Evolutionary conservation across 1,140 invertebrate genomes (phyloP), one percentile per base, ranked within the genome.

Genomic region (Gonioctena quinquepunctata): DNA sequence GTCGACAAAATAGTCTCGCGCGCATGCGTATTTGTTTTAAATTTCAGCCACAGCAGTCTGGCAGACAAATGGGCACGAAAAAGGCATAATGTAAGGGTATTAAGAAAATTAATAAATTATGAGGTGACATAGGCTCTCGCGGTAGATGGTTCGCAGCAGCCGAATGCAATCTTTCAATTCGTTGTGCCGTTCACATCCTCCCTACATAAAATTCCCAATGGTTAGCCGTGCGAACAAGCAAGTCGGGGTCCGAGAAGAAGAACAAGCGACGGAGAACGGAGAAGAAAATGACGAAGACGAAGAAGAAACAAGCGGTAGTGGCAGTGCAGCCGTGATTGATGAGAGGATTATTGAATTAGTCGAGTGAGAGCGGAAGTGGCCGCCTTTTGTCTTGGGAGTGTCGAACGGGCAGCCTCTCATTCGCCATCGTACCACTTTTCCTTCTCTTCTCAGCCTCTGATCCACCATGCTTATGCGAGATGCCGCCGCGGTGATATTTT

Each of bases 341-440:
- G 76, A 77, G 70, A 64, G 74, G 78, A 78, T 80, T 80, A 80
- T 80, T 80, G 77, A 80, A 80, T 80, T 80, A 80, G 70, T 74
- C 72, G 76, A 67, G 70, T 76, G 61, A 67, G 72, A 63, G 27
- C 61, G 61, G 78, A 80, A 80, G 78, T 78, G 75, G 71, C 71
- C 78, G 77, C 77, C 78, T 77, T 80, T 80, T 63, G 78, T 80
- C 76, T 80, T 80, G 78, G 77, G 76, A 76, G 77, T 80, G 78
- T 78, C 78, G 70, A 74, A 65, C 74, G 66, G 71, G 26, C 72
- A 73, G 69, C 68, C 73, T 76, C 74, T 73, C 68, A 78, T 78
- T 76, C 76, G 77, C 63, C 65, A 28, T 25, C 56, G 50, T 25
- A 23, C 25, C n/a, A 25, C 25, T 59, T 25, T 22, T 25, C 21